A percentile compares a stretch with the other conserved stretches of the same genome.
Evolutionary conservation across 2,888 invertebrate genomes (phyloP).

Genomic region (Eilema depressum): DNA sequence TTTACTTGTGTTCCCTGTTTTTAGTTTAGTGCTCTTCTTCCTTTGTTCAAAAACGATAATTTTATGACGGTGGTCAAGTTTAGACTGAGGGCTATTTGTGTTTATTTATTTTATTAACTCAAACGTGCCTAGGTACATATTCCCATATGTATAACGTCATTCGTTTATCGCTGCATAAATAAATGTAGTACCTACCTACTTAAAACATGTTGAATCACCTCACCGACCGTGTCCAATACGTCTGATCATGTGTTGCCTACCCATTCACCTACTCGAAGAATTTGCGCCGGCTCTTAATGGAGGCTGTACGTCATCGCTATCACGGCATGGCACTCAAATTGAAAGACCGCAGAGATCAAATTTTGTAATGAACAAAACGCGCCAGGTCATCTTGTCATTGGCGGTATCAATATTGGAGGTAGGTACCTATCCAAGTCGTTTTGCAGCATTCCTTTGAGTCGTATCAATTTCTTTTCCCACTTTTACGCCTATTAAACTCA

Average conservation of each 20-base stretch:
- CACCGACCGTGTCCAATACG: not conserved
- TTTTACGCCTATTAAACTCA: not conserved
- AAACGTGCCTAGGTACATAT: not conserved
- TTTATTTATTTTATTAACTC: not conserved
- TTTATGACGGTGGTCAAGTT: no score
- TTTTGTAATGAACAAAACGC: not conserved
- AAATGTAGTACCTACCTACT: no score
- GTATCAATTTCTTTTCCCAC: not conserved
- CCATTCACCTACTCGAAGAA: conserved; percentile 1
- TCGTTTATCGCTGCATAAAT: no score
- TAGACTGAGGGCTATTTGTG: not conserved
- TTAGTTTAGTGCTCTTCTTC: no score
- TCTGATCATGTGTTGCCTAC: not conserved
- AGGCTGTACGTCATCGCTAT: not conserved
- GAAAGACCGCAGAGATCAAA: not conserved
- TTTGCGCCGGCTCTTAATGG: not conserved
- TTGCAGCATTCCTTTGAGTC: not conserved
- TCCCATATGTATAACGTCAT: not conserved
- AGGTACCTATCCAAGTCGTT: not conserved
- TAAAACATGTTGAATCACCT: no score
- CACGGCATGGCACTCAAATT: not conserved
- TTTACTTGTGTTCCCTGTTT: no score
- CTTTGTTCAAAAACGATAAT: no score
- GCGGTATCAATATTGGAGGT: not conserved
- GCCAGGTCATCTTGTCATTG: not conserved